Evolutionary conservation across 2,888 invertebrate genomes (phyloP), one percentile per base, ranked within the genome.

Genomic region (Galerucella pusilla): DNA sequence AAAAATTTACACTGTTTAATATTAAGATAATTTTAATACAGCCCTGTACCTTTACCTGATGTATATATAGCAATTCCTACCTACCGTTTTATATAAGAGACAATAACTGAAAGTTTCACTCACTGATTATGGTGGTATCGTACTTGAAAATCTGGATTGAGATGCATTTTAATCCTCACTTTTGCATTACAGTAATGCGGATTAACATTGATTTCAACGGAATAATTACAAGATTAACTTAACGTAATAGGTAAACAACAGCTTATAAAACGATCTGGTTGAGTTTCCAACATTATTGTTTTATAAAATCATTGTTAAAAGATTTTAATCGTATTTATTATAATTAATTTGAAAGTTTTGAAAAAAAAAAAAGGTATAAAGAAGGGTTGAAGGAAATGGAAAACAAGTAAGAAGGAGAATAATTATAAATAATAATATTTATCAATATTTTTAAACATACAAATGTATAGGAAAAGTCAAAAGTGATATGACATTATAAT

Each of bases 221-320:
- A 69, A 69, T 69, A 69, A 69, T 49, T 61, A 61, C 57, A 42
- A 46, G 68, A 68, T 68, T 68, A 68, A 68, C 68, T 68, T 59
- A 20, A 20, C 46, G 42, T 68, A 60, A 68, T 68, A 59, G 25
- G 68, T 68, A 68, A 68, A 68, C 68, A 68, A 35, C 12, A 20
- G 45, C 60, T 68, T 68, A 68, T 68, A 42, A 45, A 20, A 7
- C 7, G 25, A 68, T 68, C 59, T 60, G 28, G 59, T 68, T 25
- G 25, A 46, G 20, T 68, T 59, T 68, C 57, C 59, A 59, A 11
- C 5, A 59, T 25, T 16, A 59, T 63, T 63, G 28, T 35, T 63
- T 9, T 49, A 49, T 14, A 49, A 12, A 49, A 49, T 49, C 49
- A 49, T 49, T 49, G 49, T 49, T 49, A 2, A 49, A 49, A 49